Base-by-base conservation (phyloP, 2,888 invertebrate genomes). In the Drosophila subsilvestris region DNA sequence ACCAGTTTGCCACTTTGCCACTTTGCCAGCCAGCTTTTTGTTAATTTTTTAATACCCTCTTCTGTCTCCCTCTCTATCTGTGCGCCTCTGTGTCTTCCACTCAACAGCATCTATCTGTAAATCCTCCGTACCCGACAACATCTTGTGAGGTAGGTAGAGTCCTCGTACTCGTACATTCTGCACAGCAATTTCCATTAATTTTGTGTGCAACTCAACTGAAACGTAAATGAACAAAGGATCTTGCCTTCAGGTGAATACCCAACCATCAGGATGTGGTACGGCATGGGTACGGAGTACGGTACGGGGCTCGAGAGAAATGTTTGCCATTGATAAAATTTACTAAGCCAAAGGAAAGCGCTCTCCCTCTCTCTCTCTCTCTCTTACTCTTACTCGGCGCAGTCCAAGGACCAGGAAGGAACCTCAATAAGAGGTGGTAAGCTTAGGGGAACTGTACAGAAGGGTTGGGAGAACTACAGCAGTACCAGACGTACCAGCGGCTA, bases 181-280 rank as follows among this genome's bases (percentile, higher is more conserved):
- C 63, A 49, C 44, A 71, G 70, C 70, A 86, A 84, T 87, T 82
- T 85, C 72, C 79, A 77, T 85, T 85, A 87, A 87, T 83, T 87
- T 69, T 55, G 77, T 75, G 77, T 77, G 79, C 82, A 87, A 56
- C 66, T 77, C 74, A 77, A 77, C 70, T 70, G 73, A 68, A 84
- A 81, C 75, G 79, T 75, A 74, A 87, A 74, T 72, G 80, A 85
- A 84, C 83, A 80, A 87, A 85, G 68, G 69, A 62, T 55, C 61
- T 49, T 66, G 69, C 71, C 79, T 79, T 54, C 81, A 81, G 79
- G 82, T 85, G 51, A 67, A 27, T 49, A 57, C 53, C 62, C 44
- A 14, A 20, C 32, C 49, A 58, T 56, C 57, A 45, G 54, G 27
- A 45, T 43, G 56, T 25, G 32, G 4, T 12, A 4, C 22, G 25